A percentile compares a stretch with the other conserved stretches of the same genome.
Evolutionary conservation across 2,797 vertebrate genomes (phyloP).

Genomic region (Propithecus deckenii): DNA sequence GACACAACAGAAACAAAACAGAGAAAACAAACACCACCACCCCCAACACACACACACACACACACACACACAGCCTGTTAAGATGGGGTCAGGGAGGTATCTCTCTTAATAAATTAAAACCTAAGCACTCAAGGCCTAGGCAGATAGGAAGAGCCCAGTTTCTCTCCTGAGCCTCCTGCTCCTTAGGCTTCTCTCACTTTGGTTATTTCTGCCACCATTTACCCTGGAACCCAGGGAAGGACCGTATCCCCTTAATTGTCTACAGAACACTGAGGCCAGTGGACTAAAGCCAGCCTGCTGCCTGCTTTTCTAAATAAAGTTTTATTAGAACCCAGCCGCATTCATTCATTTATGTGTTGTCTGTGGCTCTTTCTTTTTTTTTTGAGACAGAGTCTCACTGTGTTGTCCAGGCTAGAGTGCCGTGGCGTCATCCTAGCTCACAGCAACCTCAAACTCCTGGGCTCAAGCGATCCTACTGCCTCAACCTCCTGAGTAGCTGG

Average conservation of each 20-base stretch:
- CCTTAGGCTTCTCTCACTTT: background rate
- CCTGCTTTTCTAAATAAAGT: background rate
- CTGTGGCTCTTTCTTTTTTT: background rate
- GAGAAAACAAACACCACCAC: background rate
- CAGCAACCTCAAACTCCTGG: too few species aligned
- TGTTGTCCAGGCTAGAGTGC: too few species aligned
- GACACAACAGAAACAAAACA: background rate
- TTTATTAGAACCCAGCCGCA: background rate
- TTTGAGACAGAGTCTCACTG: too few species aligned
- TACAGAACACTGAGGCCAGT: background rate
- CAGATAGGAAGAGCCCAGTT: background rate
- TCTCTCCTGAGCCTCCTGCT: background rate
- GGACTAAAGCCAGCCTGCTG: background rate
- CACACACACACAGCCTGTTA: background rate
- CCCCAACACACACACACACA: too few species aligned
- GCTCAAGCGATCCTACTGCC: too few species aligned
- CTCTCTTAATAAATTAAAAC: background rate
- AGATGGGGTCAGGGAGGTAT: background rate
- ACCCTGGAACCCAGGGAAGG: too few species aligned
- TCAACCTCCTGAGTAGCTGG: too few species aligned
- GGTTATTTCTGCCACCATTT: background rate
- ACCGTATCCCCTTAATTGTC: background rate
- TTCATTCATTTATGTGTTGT: background rate
- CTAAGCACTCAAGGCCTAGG: background rate
- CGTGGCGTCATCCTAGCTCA: too few species aligned